These are phyloP conservation scores for Hydroisotoma schaefferi DNA, from an alignment of 2,888 invertebrate genomes.

Conservation along the genomic window DNA sequence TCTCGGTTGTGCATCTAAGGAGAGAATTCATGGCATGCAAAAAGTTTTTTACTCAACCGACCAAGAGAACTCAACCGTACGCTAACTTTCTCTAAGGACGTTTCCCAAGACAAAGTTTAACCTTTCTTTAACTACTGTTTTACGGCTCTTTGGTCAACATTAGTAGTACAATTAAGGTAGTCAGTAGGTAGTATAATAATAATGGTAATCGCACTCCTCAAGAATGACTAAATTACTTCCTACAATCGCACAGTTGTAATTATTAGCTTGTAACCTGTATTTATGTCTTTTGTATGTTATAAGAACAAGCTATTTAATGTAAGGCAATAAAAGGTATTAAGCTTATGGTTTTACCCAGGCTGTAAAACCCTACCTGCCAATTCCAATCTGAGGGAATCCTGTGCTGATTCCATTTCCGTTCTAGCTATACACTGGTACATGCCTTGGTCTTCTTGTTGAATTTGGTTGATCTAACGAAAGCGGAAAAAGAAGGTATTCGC, in stretches of 20 bases:
- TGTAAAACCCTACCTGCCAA: constrained; percentile 45
- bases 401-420: constrained; percentile 40
- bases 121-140: constrained; percentile 17
- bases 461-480: constrained; percentile 41
- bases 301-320: background rate
- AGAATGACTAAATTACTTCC: background rate
- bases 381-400: constrained; percentile 39
- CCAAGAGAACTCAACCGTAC: background rate
- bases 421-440: constrained; percentile 44
- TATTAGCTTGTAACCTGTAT: background rate
- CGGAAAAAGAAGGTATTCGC: background rate
- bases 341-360: no score
- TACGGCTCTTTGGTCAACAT: constrained; percentile 7
- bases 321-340: no score
- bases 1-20: constrained; percentile 67
- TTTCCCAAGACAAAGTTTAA: no score
- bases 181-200: no score
- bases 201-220: no score
- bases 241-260: background rate
- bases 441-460: constrained; percentile 45
- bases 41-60: constrained; percentile 11
- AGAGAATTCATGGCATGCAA: constrained; percentile 14
- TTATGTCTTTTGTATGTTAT: no score
- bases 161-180: no score
- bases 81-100: background rate